Evolutionary conservation across 2,113 vertebrate species (phyloP).

Genomic region (Apeltes quadracus): DNA sequence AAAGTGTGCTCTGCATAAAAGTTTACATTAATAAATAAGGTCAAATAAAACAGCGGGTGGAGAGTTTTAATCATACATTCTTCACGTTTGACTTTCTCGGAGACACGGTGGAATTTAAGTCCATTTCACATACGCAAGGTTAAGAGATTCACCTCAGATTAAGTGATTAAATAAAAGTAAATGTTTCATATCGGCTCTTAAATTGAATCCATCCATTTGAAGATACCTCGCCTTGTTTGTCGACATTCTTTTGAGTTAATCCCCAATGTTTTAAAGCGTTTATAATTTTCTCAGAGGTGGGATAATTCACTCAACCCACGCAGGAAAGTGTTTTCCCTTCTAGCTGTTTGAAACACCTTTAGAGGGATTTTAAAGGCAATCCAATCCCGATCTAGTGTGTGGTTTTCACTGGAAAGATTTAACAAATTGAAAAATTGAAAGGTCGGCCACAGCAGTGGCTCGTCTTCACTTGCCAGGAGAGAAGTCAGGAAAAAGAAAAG

Average conservation of each 20-base stretch:
- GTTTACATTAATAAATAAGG: not conserved
- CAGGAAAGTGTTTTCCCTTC: not conserved
- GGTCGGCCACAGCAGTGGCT: not conserved
- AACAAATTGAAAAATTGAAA: not conserved
- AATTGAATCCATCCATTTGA: not conserved
- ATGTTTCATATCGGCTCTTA: not conserved
- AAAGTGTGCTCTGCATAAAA: not conserved
- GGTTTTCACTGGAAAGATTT: not conserved
- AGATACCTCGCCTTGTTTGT: not conserved
- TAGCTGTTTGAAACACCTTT: not conserved
- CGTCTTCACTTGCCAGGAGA: too few species aligned
- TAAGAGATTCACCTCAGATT: not conserved
- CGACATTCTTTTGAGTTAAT: not conserved
- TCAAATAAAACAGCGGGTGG: not conserved
- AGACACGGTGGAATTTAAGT: conserved; percentile 15
- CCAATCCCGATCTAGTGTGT: not conserved
- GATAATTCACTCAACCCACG: not conserved
- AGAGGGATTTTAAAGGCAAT: not conserved
- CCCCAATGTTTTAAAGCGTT: not conserved
- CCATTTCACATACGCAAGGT: conserved; percentile 30
- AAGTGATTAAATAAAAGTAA: not conserved
- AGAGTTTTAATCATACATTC: not conserved
- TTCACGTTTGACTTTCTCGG: not conserved
- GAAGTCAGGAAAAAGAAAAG: conserved; percentile 21
- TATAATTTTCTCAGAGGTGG: not conserved